These are phyloP conservation scores for Rhabdomys dilectus DNA, from an alignment of 2,113 vertebrate genomes.

Conservation along the genomic window DNA sequence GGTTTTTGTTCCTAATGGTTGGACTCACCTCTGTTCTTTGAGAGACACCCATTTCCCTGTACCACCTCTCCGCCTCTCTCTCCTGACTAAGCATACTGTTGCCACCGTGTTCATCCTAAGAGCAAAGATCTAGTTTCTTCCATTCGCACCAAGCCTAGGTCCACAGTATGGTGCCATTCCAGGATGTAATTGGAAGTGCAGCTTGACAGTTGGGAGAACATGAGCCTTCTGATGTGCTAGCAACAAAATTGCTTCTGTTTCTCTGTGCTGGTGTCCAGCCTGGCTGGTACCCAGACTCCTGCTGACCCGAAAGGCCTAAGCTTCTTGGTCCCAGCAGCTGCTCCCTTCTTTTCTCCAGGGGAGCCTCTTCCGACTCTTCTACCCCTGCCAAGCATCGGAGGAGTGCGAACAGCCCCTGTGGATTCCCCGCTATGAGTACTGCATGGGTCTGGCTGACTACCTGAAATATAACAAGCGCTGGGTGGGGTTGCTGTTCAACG, in stretches of 20 bases:
- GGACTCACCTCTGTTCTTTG: not conserved
- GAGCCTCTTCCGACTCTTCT: conserved; percentile 89
- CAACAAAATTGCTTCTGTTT: not conserved
- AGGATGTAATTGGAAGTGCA: conserved; percentile 23
- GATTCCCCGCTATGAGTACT: conserved; percentile 87
- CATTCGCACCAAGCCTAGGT: not conserved
- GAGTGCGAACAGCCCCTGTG: conserved; percentile 78
- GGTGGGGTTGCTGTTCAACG: conserved; percentile 72
- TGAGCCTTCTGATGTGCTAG: not conserved
- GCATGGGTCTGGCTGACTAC: conserved; percentile 70
- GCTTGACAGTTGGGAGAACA: not conserved
- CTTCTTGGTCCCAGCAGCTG: conserved; percentile 37
- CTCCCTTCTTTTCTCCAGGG: conserved; percentile 82
- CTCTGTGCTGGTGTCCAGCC: not conserved
- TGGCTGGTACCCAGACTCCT: not conserved
- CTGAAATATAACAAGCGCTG: conserved; percentile 77
- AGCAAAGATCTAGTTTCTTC: not conserved
- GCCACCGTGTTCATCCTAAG: not conserved
- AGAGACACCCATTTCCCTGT: not conserved
- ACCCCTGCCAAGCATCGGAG: conserved; percentile 82
- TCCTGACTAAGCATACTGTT: not conserved
- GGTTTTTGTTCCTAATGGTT: not conserved
- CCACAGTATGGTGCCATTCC: not conserved
- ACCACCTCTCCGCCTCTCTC: not conserved
- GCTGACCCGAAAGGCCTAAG: not conserved